phyloP scores from a whole-genome alignment of 2,797 vertebrate species.

The Crenichthys baileyi region DNA sequence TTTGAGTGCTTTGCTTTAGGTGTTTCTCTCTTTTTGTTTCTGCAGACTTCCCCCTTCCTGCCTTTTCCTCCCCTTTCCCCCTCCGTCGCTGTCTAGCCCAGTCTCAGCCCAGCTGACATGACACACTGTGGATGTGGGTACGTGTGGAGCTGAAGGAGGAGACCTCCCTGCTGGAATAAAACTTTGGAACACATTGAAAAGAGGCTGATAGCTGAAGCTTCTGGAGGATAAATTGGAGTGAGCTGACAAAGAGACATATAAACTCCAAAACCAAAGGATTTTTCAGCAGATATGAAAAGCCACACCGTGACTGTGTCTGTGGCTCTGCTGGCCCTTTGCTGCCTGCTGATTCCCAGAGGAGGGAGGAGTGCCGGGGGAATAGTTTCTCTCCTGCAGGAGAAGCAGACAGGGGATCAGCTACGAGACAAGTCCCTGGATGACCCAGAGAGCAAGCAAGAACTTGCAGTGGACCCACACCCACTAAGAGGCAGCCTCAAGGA shows the following conservation, averaged over 20 bases:
- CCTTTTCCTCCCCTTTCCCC: constrained; percentile 55
- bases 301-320: constrained; percentile 50
- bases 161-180: constrained; percentile 49
- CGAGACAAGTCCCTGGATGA: constrained; percentile 47
- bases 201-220: constrained; percentile 19
- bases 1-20: constrained; percentile 60
- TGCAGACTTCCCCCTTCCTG: constrained; percentile 59
- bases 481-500: constrained; percentile 26
- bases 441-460: constrained; percentile 50
- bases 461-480: constrained; percentile 29
- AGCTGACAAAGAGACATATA: constrained; percentile 13
- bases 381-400: constrained; percentile 41
- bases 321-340: constrained; percentile 74
- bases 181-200: constrained; percentile 51
- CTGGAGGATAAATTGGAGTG: constrained; percentile 27
- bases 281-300: constrained; percentile 63
- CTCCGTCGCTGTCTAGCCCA: constrained; percentile 60
- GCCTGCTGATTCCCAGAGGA: constrained; percentile 66
- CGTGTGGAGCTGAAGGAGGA: constrained; percentile 52
- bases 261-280: constrained; percentile 36
- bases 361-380: constrained; percentile 68
- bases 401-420: constrained; percentile 27
- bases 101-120: constrained; percentile 50
- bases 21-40: constrained; percentile 45
- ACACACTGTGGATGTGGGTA: constrained; percentile 58